Evolutionary conservation across 2,888 invertebrate species (phyloP), one percentile per base, ranked within the genome.

Genomic region (Drosophila prolongata): DNA sequence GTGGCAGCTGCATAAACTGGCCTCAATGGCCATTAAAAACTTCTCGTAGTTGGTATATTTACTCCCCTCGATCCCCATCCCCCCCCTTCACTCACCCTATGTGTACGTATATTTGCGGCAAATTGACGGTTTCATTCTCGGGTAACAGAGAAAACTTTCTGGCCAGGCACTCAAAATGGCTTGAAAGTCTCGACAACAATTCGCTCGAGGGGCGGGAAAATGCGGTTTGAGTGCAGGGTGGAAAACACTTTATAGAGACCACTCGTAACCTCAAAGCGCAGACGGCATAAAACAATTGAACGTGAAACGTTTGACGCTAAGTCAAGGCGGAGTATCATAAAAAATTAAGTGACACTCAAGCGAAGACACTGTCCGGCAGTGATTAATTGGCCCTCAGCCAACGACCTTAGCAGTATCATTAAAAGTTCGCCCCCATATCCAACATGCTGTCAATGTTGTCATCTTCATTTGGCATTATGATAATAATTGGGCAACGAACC

Each of bases 391-490:
- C 78, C 38, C 69, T 70, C 64, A 44, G 62, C 60, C 65, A 52
- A 70, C 64, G 56, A 75, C 79, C 78, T 82, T 75, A 80, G 76
- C 80, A 73, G 76, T 78, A 77, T 85, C 84, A 84, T 85, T 84
- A 84, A 84, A 84, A 87, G 47, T 80, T 82, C 68, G 61, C 40
- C 56, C 59, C 59, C 42, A 30, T 55, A 34, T 24, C 47, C 47
- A 44, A 58, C 55, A 49, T 47, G 66, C 69, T 71, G 80, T 79
- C 82, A 80, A 71, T 67, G 83, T 64, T 71, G 70, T 79, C 85
- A 71, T 88, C 89, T 84, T 79, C 84, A 87, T 87, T 88, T 77
- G 81, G 79, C 84, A 79, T 89, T 80, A 84, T 89, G 74, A 77
- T 87, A 77, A 89, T 83, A 82, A 87, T 84, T 82, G 85, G 82